Percentiles rank a stretch among this genome's conserved stretches.
Conservation (phyloP, 2,888 invertebrate species). For the Nomada goodeniana region DNA sequence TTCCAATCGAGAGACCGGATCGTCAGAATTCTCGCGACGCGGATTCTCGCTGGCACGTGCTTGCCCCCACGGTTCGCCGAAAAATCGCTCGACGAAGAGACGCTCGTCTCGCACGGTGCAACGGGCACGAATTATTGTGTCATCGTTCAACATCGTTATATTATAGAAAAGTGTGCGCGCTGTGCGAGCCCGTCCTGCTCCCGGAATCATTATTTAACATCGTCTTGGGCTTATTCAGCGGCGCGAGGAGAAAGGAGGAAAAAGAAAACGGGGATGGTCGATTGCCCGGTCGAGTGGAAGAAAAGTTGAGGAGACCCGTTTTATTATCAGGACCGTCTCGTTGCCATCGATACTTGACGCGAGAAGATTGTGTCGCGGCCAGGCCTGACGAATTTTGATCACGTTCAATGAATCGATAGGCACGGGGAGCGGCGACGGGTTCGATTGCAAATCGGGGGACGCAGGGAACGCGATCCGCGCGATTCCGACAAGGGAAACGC, state of each 20-base stretch:
- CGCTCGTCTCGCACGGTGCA: slow-evolving; percentile 30
- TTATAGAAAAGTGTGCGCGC: slow-evolving; percentile 37
- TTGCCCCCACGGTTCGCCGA: slow-evolving; percentile 6
- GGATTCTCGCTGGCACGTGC: slow-evolving; percentile 25
- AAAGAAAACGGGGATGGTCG: slow-evolving; percentile 11
- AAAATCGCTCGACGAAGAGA: neutral
- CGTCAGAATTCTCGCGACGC: slow-evolving; percentile 13
- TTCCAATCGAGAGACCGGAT: neutral
- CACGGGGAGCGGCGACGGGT: neutral
- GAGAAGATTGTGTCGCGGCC: slow-evolving; percentile 18
- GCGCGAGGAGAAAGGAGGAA: slow-evolving; percentile 17
- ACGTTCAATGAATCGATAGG: slow-evolving; percentile 27
- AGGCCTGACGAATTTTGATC: slow-evolving; percentile 27
- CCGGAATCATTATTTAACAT: slow-evolving; percentile 62
- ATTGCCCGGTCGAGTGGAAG: slow-evolving; percentile 46
- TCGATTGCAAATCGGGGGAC: no score
- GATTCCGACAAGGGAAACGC: neutral
- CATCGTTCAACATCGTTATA: slow-evolving; percentile 43
- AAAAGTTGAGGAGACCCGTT: slow-evolving; percentile 26
- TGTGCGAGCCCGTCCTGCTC: slow-evolving; percentile 35
- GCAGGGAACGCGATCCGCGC: neutral
- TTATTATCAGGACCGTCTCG: slow-evolving; percentile 39
- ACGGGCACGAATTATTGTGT: slow-evolving; percentile 42
- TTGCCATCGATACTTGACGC: slow-evolving; percentile 39
- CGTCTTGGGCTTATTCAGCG: slow-evolving; percentile 63